These are phyloP conservation scores for Agonopterix subpropinquella DNA, from an alignment of 2,888 invertebrate genomes.

Conservation along the genomic window DNA sequence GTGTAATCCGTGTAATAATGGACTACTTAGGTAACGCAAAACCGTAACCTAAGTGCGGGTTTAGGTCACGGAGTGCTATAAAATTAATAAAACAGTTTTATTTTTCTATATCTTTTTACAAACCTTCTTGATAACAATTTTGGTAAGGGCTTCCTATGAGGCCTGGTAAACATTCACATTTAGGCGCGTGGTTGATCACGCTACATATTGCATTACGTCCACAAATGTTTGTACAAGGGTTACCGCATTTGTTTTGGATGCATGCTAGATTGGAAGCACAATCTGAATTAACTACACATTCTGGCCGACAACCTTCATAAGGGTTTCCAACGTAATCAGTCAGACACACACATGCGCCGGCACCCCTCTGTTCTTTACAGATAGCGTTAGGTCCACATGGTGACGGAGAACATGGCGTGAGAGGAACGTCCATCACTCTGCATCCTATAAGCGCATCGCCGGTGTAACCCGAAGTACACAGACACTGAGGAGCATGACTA, in stretches of 20 bases:
- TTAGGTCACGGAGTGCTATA: too few species aligned
- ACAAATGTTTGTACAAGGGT: slow-evolving; percentile 85
- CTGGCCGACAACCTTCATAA: slow-evolving; percentile 85
- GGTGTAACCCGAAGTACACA: slow-evolving; percentile 78
- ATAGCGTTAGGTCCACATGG: slow-evolving; percentile 85
- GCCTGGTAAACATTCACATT: slow-evolving; percentile 79
- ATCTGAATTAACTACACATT: slow-evolving; percentile 84
- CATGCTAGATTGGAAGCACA: slow-evolving; percentile 83
- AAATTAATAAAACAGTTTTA: not conserved
- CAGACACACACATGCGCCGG: slow-evolving; percentile 81
- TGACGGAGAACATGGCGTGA: slow-evolving; percentile 80
- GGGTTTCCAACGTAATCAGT: slow-evolving; percentile 84
- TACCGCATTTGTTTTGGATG: slow-evolving; percentile 82
- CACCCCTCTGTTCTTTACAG: slow-evolving; percentile 80
- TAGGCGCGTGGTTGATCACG: slow-evolving; percentile 82
- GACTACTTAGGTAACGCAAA: too few species aligned
- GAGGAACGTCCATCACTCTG: slow-evolving; percentile 56
- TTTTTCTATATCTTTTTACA: slow-evolving; percentile 1
- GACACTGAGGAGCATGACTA: slow-evolving; percentile 85
- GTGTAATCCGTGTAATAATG: too few species aligned
- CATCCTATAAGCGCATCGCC: slow-evolving; percentile 80
- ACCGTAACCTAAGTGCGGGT: too few species aligned
- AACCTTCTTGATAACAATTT: slow-evolving; percentile 67
- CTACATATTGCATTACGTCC: slow-evolving; percentile 83
- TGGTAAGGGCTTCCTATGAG: slow-evolving; percentile 78